phyloP scores from a whole-genome alignment of 2,113 vertebrate genomes.

The Zapus hudsonius region DNA sequence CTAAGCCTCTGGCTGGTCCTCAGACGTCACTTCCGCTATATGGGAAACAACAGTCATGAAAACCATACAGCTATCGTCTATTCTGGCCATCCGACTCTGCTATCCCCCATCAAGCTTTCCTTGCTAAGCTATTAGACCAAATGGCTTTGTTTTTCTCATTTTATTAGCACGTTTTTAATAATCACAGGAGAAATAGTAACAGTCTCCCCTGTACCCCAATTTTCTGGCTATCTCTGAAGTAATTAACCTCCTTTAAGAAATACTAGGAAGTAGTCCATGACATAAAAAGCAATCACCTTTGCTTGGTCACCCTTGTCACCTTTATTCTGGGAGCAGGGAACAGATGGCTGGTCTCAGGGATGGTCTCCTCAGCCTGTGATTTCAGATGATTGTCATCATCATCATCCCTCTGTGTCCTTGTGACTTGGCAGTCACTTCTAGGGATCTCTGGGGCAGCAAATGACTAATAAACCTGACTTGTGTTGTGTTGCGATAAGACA shows the following conservation, averaged over 20 bases:
- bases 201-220: slow-evolving; percentile 73
- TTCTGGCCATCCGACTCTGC: background rate
- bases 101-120: slow-evolving; percentile 32
- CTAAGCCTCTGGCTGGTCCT: background rate
- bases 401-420: background rate
- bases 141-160: slow-evolving; percentile 56
- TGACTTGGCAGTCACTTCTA: background rate
- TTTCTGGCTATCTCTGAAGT: slow-evolving; percentile 79
- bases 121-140: slow-evolving; percentile 64
- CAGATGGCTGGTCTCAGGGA: background rate
- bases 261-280: slow-evolving; percentile 76
- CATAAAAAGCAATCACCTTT: slow-evolving; percentile 81
- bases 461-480: background rate
- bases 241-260: slow-evolving; percentile 82
- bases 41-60: background rate
- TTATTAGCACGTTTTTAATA: slow-evolving; percentile 68
- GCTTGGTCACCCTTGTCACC: slow-evolving; percentile 78
- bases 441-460: slow-evolving; percentile 7
- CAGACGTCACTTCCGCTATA: background rate
- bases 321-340: slow-evolving; percentile 67
- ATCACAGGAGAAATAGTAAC: slow-evolving; percentile 63
- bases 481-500: background rate
- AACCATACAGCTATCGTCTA: background rate
- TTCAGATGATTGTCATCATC: background rate
- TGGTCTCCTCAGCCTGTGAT: background rate